phyloP scores from a whole-genome alignment of 1,140 invertebrate genomes.

The Asbolus verrucosus region DNA sequence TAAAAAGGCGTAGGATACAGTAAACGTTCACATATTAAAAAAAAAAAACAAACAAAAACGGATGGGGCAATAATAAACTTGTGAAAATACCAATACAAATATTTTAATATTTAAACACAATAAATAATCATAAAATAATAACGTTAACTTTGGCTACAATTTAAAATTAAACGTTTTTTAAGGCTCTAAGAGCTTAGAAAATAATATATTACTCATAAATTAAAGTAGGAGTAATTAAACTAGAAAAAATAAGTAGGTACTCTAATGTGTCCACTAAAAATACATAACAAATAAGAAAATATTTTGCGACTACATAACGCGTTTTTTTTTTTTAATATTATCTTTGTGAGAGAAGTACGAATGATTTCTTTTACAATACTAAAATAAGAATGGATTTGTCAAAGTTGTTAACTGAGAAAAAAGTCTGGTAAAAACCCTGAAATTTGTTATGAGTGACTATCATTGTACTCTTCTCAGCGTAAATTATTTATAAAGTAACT shows the following conservation, averaged over 20 bases:
- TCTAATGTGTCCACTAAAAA: conserved; percentile 38
- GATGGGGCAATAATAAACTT: conserved; percentile 37
- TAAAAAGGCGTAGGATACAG: conserved; percentile 56
- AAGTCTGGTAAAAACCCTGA: conserved; percentile 35
- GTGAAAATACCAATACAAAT: conserved; percentile 47
- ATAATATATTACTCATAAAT: conserved; percentile 57
- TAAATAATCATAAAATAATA: conserved; percentile 54
- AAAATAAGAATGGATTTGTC: conserved; percentile 48
- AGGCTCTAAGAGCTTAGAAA: conserved; percentile 53
- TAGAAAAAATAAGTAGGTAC: conserved; percentile 50
- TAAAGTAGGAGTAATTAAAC: conserved; percentile 52
- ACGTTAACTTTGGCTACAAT: conserved; percentile 58
- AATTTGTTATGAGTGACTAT: conserved; percentile 14
- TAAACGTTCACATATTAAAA: conserved; percentile 39
- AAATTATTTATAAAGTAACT: conserved; percentile 31
- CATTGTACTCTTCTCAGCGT: conserved; percentile 43
- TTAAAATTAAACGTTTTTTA: conserved; percentile 49
- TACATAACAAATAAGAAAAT: conserved; percentile 45
- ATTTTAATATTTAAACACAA: conserved; percentile 54
- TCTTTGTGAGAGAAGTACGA: conserved; percentile 21
- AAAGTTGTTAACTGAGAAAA: not conserved
- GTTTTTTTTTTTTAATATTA: conserved; percentile 25
- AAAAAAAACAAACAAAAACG: conserved; percentile 39
- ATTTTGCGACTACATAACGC: conserved; percentile 45
- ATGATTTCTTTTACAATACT: conserved; percentile 43